phyloP scores from a whole-genome alignment of 2,113 vertebrate species.

The Accipiter cooperii region DNA sequence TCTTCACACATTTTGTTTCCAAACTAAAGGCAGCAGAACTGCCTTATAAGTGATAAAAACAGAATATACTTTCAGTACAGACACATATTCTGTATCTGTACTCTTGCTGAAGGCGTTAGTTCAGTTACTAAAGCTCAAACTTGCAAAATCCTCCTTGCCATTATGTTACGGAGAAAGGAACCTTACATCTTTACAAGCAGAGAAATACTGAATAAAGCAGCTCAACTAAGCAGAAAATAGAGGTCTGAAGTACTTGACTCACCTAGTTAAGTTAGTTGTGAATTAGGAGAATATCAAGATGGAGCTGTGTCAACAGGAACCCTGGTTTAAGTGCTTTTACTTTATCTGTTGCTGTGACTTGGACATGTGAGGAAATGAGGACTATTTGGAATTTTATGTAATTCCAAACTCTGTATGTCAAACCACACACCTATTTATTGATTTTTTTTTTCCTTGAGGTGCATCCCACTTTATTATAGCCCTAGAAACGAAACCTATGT shows the following conservation, averaged over 20 bases:
- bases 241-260: neutral
- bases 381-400: neutral
- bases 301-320: neutral
- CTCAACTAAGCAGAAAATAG: neutral
- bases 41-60: neutral
- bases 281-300: neutral
- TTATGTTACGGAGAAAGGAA: neutral
- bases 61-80: neutral
- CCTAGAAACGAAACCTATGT: neutral
- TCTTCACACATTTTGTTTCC: neutral
- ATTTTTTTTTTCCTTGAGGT: neutral
- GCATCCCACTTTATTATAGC: neutral
- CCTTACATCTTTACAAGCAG: neutral
- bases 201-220: neutral
- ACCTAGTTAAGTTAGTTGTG: neutral
- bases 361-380: neutral
- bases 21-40: conserved; percentile 3
- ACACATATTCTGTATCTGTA: neutral
- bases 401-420: neutral
- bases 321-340: neutral
- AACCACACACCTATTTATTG: neutral
- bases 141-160: neutral
- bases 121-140: conserved; percentile 3
- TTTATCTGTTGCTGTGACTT: neutral
- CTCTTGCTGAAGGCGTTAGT: neutral